Evolutionary conservation across 2,888 invertebrate genomes (phyloP), one percentile per base, ranked within the genome.

Genomic region (Papilio demoleus): DNA sequence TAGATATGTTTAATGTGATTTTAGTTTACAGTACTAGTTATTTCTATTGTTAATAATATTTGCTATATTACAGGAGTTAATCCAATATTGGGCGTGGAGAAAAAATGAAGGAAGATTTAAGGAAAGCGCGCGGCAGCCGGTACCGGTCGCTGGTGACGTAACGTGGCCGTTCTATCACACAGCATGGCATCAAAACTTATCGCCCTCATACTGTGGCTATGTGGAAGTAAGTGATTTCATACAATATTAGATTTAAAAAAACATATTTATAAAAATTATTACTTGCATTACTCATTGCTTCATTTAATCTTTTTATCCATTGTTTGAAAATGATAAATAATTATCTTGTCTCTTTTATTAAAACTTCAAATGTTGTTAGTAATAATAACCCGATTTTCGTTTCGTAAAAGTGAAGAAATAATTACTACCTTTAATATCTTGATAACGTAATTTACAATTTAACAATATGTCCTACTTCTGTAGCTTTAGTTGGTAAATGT

Each of bases 151-250:
- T 82, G 74, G 83, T 83, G 81, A 88, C 88, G 81, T 88, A 88
- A 87, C 83, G 84, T 81, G 86, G 81, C 75, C 73, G 73, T 60
- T 60, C 31, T 59, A 40, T 65, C 68, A 74, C 75, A 76, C 82
- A 88, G 78, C 75, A 92, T 92, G 91, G 88, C 87, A 78, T 84
- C 87, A 65, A 87, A 81, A 77, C 81, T 90, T 58, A 87, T 86
- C 70, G 87, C 89, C 73, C 80, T 90, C 70, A 78, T 92, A 77
- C 72, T 91, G 79, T 92, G 92, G 91, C 86, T 92, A 68, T 86
- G 86, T 77, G 90, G 90, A 83, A 90, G 92, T 92, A 79, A 91
- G 92, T 86, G 74, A 69, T 58, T 36, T 58, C 36, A 64, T 64
- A 58, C 38, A 47, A 68, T 67, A 38, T 50, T 31, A 53, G 17